These are phyloP conservation scores for Cylloceria caligata DNA, from an alignment of 2,888 invertebrate species.

Conservation along the genomic window DNA sequence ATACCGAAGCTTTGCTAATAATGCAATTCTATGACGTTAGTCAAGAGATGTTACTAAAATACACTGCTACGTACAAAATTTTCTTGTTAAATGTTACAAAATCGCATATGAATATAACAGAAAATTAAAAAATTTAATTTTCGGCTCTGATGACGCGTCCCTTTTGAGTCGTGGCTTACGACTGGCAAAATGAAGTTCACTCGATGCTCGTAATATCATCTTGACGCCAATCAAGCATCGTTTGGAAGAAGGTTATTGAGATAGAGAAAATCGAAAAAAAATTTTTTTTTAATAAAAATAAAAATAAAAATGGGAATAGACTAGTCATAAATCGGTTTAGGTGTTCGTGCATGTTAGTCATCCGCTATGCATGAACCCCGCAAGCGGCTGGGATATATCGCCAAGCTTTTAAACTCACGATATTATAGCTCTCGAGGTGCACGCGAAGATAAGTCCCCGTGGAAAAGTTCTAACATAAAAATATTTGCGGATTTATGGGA, in stretches of 20 bases:
- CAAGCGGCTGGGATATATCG: constrained; percentile 60
- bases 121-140: too few relatives aligned
- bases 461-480: constrained; percentile 79
- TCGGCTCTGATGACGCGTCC: too few relatives aligned
- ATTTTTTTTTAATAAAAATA: too few relatives aligned
- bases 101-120: too few relatives aligned
- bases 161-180: too few relatives aligned
- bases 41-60: too few relatives aligned
- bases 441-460: constrained; percentile 64
- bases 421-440: constrained; percentile 66
- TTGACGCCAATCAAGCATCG: neutral
- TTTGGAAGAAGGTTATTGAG: neutral
- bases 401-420: constrained; percentile 65
- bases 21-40: too few relatives aligned
- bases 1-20: too few relatives aligned
- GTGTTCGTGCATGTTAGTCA: constrained; percentile 47
- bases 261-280: constrained; percentile 20
- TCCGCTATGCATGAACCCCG: constrained; percentile 40
- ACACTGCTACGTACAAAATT: too few relatives aligned
- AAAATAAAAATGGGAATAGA: constrained; percentile 53
- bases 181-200: neutral
- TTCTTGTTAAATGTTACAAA: too few relatives aligned
- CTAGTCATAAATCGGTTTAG: constrained; percentile 60
- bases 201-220: neutral
- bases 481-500: constrained; percentile 79